Evolutionary conservation across 2,888 invertebrate genomes (phyloP).

Genomic region (Tachina fera): DNA sequence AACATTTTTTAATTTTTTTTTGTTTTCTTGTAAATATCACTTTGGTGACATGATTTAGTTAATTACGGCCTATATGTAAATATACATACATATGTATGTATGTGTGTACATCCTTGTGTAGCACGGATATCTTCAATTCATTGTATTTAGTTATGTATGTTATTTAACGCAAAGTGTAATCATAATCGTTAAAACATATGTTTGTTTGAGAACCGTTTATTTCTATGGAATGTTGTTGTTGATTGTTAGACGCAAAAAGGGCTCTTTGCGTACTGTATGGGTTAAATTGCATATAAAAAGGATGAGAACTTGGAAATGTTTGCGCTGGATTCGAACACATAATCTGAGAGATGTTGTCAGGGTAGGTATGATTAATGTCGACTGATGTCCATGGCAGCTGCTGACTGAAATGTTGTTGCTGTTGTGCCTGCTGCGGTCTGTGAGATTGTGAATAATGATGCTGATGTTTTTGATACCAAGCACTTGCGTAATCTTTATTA

Average conservation of each 20-base stretch:
- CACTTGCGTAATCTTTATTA: slow-evolving; percentile 75
- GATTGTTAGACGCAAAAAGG: slow-evolving; percentile 75
- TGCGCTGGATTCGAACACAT: slow-evolving; percentile 74
- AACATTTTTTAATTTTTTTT: too few species aligned
- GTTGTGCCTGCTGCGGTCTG: slow-evolving; percentile 37
- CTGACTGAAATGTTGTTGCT: slow-evolving; percentile 63
- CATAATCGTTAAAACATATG: slow-evolving; percentile 71
- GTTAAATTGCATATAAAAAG: slow-evolving; percentile 72
- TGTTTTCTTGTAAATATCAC: too few species aligned
- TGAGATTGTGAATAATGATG: slow-evolving; percentile 13
- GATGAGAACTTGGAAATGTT: slow-evolving; percentile 74
- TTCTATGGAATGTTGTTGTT: slow-evolving; percentile 61
- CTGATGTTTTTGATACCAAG: slow-evolving; percentile 75
- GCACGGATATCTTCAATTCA: not conserved
- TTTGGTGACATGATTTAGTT: too few species aligned
- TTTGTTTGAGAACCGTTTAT: slow-evolving; percentile 67
- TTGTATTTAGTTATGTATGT: not conserved
- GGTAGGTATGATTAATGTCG: slow-evolving; percentile 63
- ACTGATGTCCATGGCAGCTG: slow-evolving; percentile 58
- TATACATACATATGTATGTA: too few species aligned
- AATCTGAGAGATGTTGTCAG: slow-evolving; percentile 66
- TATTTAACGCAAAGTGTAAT: slow-evolving; percentile 72
- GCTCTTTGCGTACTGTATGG: slow-evolving; percentile 74
- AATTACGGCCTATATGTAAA: too few species aligned
- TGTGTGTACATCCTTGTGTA: not conserved